Base-by-base conservation (phyloP, 2,888 invertebrate genomes). In the Leptopilina syphax region DNA sequence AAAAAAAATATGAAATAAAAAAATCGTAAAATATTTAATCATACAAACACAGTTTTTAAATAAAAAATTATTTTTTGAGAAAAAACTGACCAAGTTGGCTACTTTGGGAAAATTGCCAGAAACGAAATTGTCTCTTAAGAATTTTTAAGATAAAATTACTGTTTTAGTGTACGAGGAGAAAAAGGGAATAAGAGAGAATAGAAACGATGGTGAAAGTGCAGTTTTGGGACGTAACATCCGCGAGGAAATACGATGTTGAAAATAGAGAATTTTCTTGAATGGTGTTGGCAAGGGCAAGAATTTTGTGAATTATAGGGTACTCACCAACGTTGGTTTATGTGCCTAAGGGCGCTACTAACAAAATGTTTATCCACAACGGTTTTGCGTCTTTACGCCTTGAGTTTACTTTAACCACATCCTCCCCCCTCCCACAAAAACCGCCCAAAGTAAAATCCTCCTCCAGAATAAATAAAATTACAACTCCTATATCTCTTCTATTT, bases 211-310 rank as follows among this genome's bases (percentile, higher is more conserved):
- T 50, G 44, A 67, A 67, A 67, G 18, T 67, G 67, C 44, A 47
- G 18, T 10, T 9, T 44, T 18, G 24, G 24, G 68, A 68, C 24
- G 63, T 6, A 24, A 18, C 18, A 13, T 68, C 24, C 24, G 3
- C 24, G 12, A 10, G 24, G 50, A 68, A 50, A 50, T 68, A 68
- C 68, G 68, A 68, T 68, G 24, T 50, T 47, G 18, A 24, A 68
- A 68, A 50, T 47, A 68, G 68, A 50, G 50, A 50, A 68, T 24
- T 44, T 68, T 50, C 50, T 50, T 50, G 50, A 4, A 1, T 50
- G 68, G 24, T 18, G 18, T n/a, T 18, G 47, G 67, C 67, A 18
- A 34, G 34, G 44, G 18, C 50, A 24, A 24, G 68, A 68, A 18
- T 67, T 34, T 47, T 24, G 12, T 50, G 24, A 68, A 50, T 68